Percentiles rank a stretch among this genome's conserved stretches.
phyloP scores from a whole-genome alignment of 2,888 invertebrate species.

The Watsonalla cultraria region DNA sequence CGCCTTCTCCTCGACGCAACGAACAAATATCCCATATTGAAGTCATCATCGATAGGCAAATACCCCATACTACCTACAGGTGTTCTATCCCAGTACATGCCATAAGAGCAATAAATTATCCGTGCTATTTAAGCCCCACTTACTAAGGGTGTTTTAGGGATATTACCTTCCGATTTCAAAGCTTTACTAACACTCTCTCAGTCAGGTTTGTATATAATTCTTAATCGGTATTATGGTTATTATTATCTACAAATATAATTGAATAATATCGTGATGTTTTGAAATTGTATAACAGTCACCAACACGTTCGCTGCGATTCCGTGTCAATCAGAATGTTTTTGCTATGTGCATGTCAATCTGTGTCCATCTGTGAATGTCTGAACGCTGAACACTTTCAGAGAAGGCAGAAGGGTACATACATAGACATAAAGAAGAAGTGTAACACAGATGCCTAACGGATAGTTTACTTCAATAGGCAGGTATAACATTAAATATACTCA shows the following conservation, averaged over 20 bases:
- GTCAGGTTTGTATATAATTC: too few species aligned
- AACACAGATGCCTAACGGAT: constrained; percentile 21
- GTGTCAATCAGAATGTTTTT: constrained; percentile 11
- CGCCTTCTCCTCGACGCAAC: constrained; percentile 61
- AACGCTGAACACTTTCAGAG: constrained; percentile 41
- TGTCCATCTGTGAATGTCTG: constrained; percentile 30
- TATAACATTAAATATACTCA: constrained; percentile 14
- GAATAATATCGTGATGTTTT: too few species aligned
- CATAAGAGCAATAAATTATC: too few species aligned
- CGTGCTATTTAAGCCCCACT: too few species aligned
- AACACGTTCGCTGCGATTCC: not conserved
- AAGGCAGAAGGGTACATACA: constrained; percentile 41
- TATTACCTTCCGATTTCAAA: too few species aligned
- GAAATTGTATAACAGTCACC: too few species aligned
- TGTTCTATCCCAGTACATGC: too few species aligned
- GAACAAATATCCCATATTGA: constrained; percentile 52
- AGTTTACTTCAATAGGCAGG: constrained; percentile 20
- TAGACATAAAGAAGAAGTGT: constrained; percentile 32
- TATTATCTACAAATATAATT: too few species aligned
- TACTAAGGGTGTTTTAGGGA: too few species aligned
- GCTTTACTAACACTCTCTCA: too few species aligned
- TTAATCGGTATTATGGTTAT: too few species aligned
- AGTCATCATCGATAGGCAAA: not conserved
- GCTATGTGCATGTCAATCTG: constrained; percentile 43
- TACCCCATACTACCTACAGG: not conserved